A percentile compares a stretch with the other conserved stretches of the same genome.
Evolutionary conservation across 2,797 vertebrate species (phyloP).

Genomic region (Xenentodon cancila): DNA sequence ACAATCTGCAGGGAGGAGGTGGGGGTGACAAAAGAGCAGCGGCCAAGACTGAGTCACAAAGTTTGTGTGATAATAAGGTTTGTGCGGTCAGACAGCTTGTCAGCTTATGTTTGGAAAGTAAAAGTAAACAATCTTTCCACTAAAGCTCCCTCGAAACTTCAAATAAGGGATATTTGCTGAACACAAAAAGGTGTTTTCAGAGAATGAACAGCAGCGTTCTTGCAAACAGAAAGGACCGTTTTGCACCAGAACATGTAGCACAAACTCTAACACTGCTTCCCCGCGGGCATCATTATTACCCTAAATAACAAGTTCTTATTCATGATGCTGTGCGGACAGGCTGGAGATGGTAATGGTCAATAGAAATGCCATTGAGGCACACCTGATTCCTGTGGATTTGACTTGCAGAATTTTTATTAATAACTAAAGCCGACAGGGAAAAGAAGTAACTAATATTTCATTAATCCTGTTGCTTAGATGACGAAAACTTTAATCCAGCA

Average conservation of each 20-base stretch:
- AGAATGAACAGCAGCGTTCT: slow-evolving; percentile 59
- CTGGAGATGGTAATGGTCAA: slow-evolving; percentile 9
- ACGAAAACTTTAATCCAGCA: no score
- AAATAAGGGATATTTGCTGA: slow-evolving; percentile 61
- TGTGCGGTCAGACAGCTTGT: slow-evolving; percentile 70
- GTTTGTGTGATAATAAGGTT: slow-evolving; percentile 65
- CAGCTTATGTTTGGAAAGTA: slow-evolving; percentile 55
- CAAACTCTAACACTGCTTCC: slow-evolving; percentile 32
- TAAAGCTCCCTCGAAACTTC: slow-evolving; percentile 54
- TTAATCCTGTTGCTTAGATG: no score
- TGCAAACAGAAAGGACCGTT: slow-evolving; percentile 41
- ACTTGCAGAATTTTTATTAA: slow-evolving; percentile 18
- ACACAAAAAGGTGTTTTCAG: slow-evolving; percentile 60
- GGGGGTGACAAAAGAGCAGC: not conserved
- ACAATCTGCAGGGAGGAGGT: slow-evolving; percentile 28
- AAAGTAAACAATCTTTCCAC: slow-evolving; percentile 63
- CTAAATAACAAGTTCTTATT: slow-evolving; percentile 31
- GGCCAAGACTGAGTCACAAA: slow-evolving; percentile 45
- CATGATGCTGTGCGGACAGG: slow-evolving; percentile 16
- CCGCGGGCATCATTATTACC: slow-evolving; percentile 36
- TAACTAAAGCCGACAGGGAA: slow-evolving; percentile 36
- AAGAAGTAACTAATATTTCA: not conserved
- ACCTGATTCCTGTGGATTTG: slow-evolving; percentile 1
- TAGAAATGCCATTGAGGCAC: slow-evolving; percentile 7
- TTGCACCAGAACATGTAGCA: slow-evolving; percentile 32